Evolutionary conservation across 2,888 invertebrate genomes (phyloP), one percentile per base, ranked within the genome.

Genomic region (Nomada flava): DNA sequence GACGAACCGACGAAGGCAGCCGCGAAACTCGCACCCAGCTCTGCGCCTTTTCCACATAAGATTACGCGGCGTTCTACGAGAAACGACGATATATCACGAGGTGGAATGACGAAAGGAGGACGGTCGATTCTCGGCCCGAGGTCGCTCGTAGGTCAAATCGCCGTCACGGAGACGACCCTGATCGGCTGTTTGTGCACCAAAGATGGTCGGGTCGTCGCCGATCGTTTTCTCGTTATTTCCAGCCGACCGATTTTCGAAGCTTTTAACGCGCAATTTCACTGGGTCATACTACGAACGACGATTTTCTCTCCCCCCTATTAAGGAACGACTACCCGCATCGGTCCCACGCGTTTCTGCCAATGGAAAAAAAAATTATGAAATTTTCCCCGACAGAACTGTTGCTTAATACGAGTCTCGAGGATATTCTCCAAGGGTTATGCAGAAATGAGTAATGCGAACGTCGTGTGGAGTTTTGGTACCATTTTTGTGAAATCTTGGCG

Each of bases 61-160:
- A 84, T 74, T 76, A 59, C 79, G 78, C 73, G 72, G 59, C 75
- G 67, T 79, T 85, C 83, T 83, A 79, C 87, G 82, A 78, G 82
- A 79, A 81, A 84, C 79, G 77, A 69, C 76, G 78, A 81, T 86
- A 76, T 82, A 84, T 83, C 87, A 78, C 74, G 78, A 87, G 80
- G 80, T 79, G 80, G 86, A 83, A 82, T 84, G 88, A 89, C 88
- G 87, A 89, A 89, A 89, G 87, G 88, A 89, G 89, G 87, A 89
- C 89, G 86, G 88, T 89, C 86, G 88, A 89, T 90, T 89, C 87
- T 84, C 80, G 86, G 81, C 76, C 80, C 86, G 86, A 88, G 86
- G 89, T 89, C 82, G 79, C 52, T 44, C 86, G 86, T 88, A 88
- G 89, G 89, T 89, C 88, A 89, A 89, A 88, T 80, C 64, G 83